Evolutionary conservation across 2,797 vertebrate species (phyloP), one percentile per base, ranked within the genome.

Genomic region (Sebastes hopkinsi): DNA sequence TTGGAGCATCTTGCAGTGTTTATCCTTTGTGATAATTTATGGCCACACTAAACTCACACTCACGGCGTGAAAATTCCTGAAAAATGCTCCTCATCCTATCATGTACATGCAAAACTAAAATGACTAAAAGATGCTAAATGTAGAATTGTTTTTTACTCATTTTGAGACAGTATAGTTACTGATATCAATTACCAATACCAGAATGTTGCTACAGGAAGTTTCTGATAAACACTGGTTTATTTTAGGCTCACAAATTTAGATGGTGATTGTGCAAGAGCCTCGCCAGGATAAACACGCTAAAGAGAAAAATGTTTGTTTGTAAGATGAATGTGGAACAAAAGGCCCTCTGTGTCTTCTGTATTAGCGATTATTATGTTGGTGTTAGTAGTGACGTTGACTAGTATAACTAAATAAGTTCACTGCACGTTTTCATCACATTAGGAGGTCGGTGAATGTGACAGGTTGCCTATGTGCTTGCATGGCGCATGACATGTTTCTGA

Each of bases 1-100:
- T 60, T 81, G 59, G 62, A 80, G 64, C 74, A 72, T 84, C 80
- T 83, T 75, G 85, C 29, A 50, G 64, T 87, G 72, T 88, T 91
- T 88, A 83, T 73, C 66, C 60, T 78, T 71, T 7, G 42, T 3
- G 3, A 46, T 68, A 60, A 82, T 82, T 79, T 83, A 85, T 25
- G 30, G 59, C 66, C 20, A 61, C 13, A 6, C 7, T 30, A 29
- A 20, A 61, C 14, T 66, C 64, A 75, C 27, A 61, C 55, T 25
- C 8, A 22, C 25, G 4, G 34, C 6, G 6, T 8, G 5, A 50
- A 18, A 32, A 34, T 22, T 52, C 22, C 62, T 42, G 3, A 50
- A 36, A 56, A 54, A 50, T 54, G 34, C 25, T 23, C 4, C 12
- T 64, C 18, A 52, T 52, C 46, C 61, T 52, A 38, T 1, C 9